Evolutionary conservation across 2,113 vertebrate species (phyloP), one percentile per base, ranked within the genome.

Genomic region (Prietella phreatophila): DNA sequence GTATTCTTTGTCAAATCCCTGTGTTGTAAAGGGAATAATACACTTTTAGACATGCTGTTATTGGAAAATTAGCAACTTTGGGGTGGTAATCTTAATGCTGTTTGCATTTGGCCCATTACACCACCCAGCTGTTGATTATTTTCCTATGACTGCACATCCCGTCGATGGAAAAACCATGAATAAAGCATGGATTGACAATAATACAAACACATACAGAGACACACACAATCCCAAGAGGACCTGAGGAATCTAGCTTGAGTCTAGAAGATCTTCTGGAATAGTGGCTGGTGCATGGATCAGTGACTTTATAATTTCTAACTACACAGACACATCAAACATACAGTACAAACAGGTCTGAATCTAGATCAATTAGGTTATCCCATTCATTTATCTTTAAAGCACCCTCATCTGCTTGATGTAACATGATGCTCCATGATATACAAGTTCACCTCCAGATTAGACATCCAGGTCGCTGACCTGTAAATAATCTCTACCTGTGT

Each of bases 381-480:
- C 20, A 78, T 84, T 84, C 60, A 55, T 88, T 84, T 56, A 56
- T 67, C 82, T 84, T 58, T 56, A 56, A 56, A 80, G 53, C 58
- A 20, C 69, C 65, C 27, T 60, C 25, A 71, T 84, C n/a, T 39
- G 20, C 58, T 56, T 83, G n/a, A 50, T 55, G 87, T 88, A 88
- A 88, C 53, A 39, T 80, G 73, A 88, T 85, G 82, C 87, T 79
- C 69, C 6, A 53, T 69, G 87, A 80, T 85, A 84, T 79, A 76
- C 82, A 84, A 83, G 82, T 84, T 88, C 87, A 82, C 63, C 83
- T 87, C 76, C 58, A 84, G 87, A 88, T 84, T 42, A 88, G 82
- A 88, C 87, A 80, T n/a, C 61, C 42, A 88, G 82, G 87, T 88
- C 87, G 15, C 73, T 80, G 87, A 78, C 78, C 85, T 87, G 82